Base-by-base conservation (phyloP, 2,888 invertebrate species). In the Drosophila ustulata region DNA sequence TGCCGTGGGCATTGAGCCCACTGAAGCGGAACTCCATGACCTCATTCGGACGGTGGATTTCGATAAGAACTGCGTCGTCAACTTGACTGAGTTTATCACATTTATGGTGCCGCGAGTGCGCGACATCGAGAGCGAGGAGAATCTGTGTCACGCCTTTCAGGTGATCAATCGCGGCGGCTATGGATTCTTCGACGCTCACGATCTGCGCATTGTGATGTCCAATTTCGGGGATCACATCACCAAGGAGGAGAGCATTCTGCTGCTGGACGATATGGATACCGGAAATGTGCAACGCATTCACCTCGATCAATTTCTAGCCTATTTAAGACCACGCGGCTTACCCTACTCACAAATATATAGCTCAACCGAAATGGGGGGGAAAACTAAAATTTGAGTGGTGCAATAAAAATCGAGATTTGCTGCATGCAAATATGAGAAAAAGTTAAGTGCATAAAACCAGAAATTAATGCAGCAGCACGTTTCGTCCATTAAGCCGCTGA, bases 81-180 rank as follows among this genome's bases (percentile, higher is more conserved):
- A 98, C 94, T 98, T 99, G 93, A 97, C 98, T 83, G 98, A 98
- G 93, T 99, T 99, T 94, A 95, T 99, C 87, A 98, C 98, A 90
- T 98, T 98, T 98, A 98, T 99, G 98, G 98, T 98, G 88, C 95
- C 98, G 90, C 99, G 98, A 94, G 98, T 98, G 97, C 98, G 98
- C 93, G 98, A 98, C 94, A 98, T 98, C 70, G 98, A 99, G 93
- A 96, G 97, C 92, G 98, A 98, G 94, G 98, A 98, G 93, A 98
- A 98, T 93, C 98, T 99, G 93, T 95, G 97, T 92, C 47, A 41
- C 2, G 77, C 81, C 0, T 82, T 86, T 9, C 13, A 46, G 0
- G 51, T 64, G 0, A 98, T 99, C 93, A 98, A 99, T 94, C 98
- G 98, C 94, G 98, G 98, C 94, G 98, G 97, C 91, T 98, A 98